phyloP scores from a whole-genome alignment of 2,113 vertebrate genomes.

The Thalassarche chlororhynchos region DNA sequence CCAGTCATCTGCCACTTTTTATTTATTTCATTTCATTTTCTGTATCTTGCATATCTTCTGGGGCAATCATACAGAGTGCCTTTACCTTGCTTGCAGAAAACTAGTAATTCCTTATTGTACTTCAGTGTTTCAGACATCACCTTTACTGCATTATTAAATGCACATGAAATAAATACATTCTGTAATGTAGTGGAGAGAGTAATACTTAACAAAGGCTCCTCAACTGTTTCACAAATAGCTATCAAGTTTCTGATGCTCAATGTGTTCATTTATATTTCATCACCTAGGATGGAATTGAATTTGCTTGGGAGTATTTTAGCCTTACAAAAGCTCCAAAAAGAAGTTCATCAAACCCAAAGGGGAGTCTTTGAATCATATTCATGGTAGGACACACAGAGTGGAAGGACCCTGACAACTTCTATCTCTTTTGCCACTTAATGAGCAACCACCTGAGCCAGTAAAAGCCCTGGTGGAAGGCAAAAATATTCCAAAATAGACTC shows the following conservation, averaged over 20 bases:
- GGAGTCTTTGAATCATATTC: not conserved
- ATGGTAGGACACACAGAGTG: not conserved
- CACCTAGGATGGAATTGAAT: not conserved
- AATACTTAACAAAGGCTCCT: slow-evolving; percentile 26
- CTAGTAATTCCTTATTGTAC: slow-evolving; percentile 60
- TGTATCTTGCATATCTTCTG: slow-evolving; percentile 42
- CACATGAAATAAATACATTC: slow-evolving; percentile 65
- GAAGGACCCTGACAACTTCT: not conserved
- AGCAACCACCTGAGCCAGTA: not conserved
- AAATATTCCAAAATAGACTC: not conserved
- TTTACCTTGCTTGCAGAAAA: slow-evolving; percentile 61
- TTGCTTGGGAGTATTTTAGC: not conserved
- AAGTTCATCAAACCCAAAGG: not conserved
- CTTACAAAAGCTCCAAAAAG: not conserved
- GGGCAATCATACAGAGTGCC: slow-evolving; percentile 38
- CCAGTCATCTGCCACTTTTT: slow-evolving; percentile 52
- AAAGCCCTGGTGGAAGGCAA: not conserved
- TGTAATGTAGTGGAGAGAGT: not conserved
- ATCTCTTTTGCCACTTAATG: not conserved
- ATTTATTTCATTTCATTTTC: slow-evolving; percentile 72
- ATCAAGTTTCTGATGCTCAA: slow-evolving; percentile 32
- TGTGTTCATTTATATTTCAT: slow-evolving; percentile 42
- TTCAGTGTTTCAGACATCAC: slow-evolving; percentile 26
- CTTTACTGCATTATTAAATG: slow-evolving; percentile 71
- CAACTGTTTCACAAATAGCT: slow-evolving; percentile 14